Evolutionary conservation across 2,797 vertebrate genomes (phyloP).

Genomic region (Leuciscus waleckii): DNA sequence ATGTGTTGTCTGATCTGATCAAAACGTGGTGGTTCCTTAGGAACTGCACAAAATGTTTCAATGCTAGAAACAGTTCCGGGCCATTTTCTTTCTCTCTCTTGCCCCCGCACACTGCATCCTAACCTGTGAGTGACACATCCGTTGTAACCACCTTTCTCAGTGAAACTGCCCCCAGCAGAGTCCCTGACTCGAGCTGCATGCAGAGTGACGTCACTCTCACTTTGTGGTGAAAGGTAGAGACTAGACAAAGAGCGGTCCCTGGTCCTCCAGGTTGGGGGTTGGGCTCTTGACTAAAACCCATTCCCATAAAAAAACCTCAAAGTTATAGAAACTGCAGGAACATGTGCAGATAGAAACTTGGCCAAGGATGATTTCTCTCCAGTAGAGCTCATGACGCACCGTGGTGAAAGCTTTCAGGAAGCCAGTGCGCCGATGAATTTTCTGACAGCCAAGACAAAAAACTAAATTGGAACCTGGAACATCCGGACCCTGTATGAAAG

Average conservation of each 20-base stretch:
- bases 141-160: too few relatives aligned
- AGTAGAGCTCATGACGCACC: neutral
- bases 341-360: neutral
- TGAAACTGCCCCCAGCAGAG: too few relatives aligned
- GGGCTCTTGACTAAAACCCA: neutral
- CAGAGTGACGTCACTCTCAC: too few relatives aligned
- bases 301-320: neutral
- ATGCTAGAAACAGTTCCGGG: too few relatives aligned
- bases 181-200: too few relatives aligned
- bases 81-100: too few relatives aligned
- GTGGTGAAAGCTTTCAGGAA: neutral
- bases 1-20: too few relatives aligned
- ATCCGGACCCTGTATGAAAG: conserved; percentile 4
- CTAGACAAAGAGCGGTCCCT: neutral
- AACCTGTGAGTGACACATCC: too few relatives aligned
- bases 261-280: neutral
- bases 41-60: too few relatives aligned
- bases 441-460: neutral
- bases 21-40: too few relatives aligned
- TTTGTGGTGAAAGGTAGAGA: neutral
- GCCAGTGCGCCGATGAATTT: neutral
- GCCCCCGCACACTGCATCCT: too few relatives aligned
- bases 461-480: conserved; percentile 16
- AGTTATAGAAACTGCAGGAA: neutral
- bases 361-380: neutral